phyloP scores from a whole-genome alignment of 2,888 invertebrate genomes.

The Caenorhabditis sulstoni region DNA sequence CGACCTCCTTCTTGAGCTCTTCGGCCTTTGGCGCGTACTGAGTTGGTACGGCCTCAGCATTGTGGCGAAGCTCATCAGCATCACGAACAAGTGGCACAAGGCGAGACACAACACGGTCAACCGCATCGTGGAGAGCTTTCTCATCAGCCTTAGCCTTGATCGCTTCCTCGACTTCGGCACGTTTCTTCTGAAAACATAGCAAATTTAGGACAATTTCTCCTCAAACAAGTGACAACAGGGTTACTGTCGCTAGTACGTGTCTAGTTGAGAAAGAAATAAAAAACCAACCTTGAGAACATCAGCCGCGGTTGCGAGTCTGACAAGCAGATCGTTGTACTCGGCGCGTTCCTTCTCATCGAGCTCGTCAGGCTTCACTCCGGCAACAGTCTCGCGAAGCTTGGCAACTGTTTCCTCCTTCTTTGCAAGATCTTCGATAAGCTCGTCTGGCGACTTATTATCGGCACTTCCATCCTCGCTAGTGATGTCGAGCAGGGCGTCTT shows the following conservation, averaged over 20 bases:
- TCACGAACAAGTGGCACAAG: conserved; percentile 60
- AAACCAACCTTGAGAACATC: conserved; percentile 57
- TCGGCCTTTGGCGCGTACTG: conserved; percentile 60
- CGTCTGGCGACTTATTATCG: conserved; percentile 42
- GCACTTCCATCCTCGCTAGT: conserved; percentile 23
- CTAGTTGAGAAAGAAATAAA: not conserved
- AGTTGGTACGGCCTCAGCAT: conserved; percentile 66
- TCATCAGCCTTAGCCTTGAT: conserved; percentile 56
- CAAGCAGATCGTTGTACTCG: conserved; percentile 63
- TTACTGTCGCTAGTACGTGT: too few relatives aligned
- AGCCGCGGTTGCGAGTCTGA: conserved; percentile 62
- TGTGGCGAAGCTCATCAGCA: conserved; percentile 58
- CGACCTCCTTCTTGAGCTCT: conserved; percentile 54
- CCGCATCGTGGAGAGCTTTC: conserved; percentile 42
- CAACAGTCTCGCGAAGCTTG: conserved; percentile 52
- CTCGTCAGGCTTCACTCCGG: conserved; percentile 48
- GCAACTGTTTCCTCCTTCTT: conserved; percentile 51
- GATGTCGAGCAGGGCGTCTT: conserved; percentile 62
- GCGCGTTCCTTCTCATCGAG: conserved; percentile 62
- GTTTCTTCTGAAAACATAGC: conserved; percentile 57
- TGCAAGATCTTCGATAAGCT: conserved; percentile 47
- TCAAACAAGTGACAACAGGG: too few relatives aligned
- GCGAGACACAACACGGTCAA: conserved; percentile 39
- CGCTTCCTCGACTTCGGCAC: conserved; percentile 62
- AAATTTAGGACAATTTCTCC: too few relatives aligned